A percentile compares a stretch with the other conserved stretches of the same genome.
Evolutionary conservation across 2,797 vertebrate genomes (phyloP).

Genomic region (Denticeps clupeoides): DNA sequence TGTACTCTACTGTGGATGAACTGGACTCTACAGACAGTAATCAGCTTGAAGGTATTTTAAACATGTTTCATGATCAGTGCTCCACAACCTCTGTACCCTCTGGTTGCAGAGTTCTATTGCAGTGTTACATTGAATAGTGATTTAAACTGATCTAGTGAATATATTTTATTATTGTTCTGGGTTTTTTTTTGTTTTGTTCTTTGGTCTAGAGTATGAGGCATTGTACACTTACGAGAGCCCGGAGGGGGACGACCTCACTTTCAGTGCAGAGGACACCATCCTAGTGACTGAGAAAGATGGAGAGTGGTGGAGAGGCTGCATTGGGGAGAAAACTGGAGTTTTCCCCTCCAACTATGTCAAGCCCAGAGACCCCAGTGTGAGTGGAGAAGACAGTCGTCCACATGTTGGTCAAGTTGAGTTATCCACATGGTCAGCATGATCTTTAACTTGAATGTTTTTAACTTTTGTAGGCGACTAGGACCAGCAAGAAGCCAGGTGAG

Average conservation of each 20-base stretch:
- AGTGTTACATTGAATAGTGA: neutral
- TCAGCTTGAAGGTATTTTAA: conserved; percentile 49
- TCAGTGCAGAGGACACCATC: conserved; percentile 79
- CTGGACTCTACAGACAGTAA: conserved; percentile 34
- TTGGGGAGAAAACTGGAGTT: conserved; percentile 71
- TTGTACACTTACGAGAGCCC: conserved; percentile 86
- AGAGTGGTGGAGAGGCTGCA: conserved; percentile 91
- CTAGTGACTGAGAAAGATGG: conserved; percentile 81
- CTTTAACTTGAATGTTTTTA: too few relatives aligned
- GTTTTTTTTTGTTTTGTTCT: conserved; percentile 8
- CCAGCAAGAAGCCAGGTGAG: conserved; percentile 79
- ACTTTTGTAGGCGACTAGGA: conserved; percentile 64
- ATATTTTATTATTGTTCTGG: neutral
- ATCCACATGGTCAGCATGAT: too few relatives aligned
- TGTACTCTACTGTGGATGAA: conserved; percentile 37
- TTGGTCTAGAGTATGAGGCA: conserved; percentile 77
- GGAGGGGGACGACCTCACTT: conserved; percentile 78
- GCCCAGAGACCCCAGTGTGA: conserved; percentile 80
- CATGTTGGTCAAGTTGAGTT: too few relatives aligned
- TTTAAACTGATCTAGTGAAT: neutral
- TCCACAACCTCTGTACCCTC: too few relatives aligned
- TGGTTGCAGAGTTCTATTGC: neutral
- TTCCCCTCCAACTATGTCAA: conserved; percentile 95
- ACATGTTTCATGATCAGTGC: too few relatives aligned
- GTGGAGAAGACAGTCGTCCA: too few relatives aligned